Base-by-base conservation (phyloP, 53 echinoderm and acorn worm genomes). In the Echinometra lucunter region DNA sequence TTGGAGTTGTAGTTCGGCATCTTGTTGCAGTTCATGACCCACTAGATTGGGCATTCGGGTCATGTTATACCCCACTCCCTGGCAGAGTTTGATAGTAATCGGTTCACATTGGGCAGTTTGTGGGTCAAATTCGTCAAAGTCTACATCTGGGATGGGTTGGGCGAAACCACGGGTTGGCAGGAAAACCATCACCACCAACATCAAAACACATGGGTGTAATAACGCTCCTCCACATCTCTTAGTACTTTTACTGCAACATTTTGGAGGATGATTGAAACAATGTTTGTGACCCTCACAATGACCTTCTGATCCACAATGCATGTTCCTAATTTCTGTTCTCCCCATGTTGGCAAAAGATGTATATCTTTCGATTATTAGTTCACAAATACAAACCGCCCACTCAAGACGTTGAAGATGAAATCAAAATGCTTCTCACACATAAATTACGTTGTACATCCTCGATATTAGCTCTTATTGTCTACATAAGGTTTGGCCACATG, bases 1-100 rank as follows among this genome's bases (percentile, higher is more conserved):
- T 70, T 99, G 96, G 21, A 99, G 95, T 45, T 97, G 96, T 13
- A 99, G 95, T 80, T 97, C 98, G 27, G 99, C 99, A 74, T 99
- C 99, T 57, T 97, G 96, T 38, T 99, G 99, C 12, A 97, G 94
- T 89, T 99, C 99, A 78, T 99, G 98, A 3, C 98, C 99, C 25
- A 98, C 98, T 37, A 99, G 95, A 91, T 99, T 99, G 23, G 99
- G 99, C 99, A 99, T 98, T 17, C 97, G 96, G 0, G 99, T 99
- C 82, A 97, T 94, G 91, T 99, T 99, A 94, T 99, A 99, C 5
- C 99, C 99, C 18, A 99, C 95, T 63, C 96, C 97, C 57, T 96
- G 91, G 74, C 99, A 99, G 2, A 96, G 93, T 57, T 97, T 96
- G 60, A 99, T 97, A 19, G 96, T 96, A 92, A 99, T 99, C 38